Percentiles rank a stretch among this genome's conserved stretches.
Conservation (phyloP, 2,113 vertebrate species). For the Alligator mississippiensis region DNA sequence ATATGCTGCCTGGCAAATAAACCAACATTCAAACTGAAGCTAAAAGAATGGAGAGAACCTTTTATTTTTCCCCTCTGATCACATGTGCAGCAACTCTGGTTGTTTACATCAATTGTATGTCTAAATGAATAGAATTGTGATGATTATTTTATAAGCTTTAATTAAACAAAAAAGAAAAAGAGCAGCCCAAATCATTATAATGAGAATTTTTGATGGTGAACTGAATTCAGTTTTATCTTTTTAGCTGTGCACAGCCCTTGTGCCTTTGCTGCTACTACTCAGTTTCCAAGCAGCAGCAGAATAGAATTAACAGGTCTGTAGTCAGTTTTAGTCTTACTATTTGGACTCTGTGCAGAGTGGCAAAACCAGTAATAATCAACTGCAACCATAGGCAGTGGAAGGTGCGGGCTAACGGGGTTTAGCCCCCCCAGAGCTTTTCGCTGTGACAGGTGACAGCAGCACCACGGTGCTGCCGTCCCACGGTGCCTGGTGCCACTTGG, state of each 20-base stretch:
- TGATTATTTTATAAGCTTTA: background rate
- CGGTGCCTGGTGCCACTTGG: too few species aligned
- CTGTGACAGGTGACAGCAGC: too few species aligned
- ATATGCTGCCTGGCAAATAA: background rate
- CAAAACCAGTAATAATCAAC: background rate
- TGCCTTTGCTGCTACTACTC: background rate
- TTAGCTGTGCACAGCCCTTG: background rate
- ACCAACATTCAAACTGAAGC: background rate
- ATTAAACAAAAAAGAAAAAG: too few species aligned
- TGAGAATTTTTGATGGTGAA: background rate
- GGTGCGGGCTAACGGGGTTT: too few species aligned
- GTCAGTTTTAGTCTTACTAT: background rate
- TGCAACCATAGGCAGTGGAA: background rate
- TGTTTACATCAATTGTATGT: background rate
- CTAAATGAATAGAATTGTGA: background rate
- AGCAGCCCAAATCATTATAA: background rate
- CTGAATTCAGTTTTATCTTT: background rate
- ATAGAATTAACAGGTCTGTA: accelerated
- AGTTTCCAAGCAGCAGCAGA: accelerated
- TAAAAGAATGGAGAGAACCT: background rate
- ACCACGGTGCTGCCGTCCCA: too few species aligned
- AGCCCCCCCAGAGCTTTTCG: too few species aligned
- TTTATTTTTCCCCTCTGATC: background rate
- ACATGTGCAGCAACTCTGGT: accelerated
- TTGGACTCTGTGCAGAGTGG: background rate